Percentiles rank a stretch among this genome's conserved stretches.
Evolutionary conservation across 2,888 invertebrate species (phyloP).

Genomic region (Drosophila meridiana): DNA sequence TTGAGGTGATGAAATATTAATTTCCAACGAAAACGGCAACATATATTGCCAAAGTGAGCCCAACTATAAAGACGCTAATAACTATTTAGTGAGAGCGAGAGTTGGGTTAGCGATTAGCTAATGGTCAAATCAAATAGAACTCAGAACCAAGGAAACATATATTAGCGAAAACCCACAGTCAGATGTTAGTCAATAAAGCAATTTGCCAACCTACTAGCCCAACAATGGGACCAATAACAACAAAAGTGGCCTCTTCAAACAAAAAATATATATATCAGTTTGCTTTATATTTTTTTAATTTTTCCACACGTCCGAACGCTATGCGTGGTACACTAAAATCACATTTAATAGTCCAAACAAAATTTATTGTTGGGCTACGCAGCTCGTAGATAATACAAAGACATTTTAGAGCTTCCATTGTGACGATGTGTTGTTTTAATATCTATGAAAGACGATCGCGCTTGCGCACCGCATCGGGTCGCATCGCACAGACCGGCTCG

Average conservation of each 20-base stretch:
- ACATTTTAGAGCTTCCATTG: constrained; percentile 50
- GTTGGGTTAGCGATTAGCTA: constrained; percentile 38
- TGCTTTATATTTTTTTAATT: constrained; percentile 49
- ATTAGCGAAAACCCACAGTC: constrained; percentile 47
- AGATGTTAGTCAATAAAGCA: constrained; percentile 52
- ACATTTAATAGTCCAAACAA: constrained; percentile 79
- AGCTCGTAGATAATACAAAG: constrained; percentile 30
- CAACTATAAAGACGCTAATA: constrained; percentile 49
- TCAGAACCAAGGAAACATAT: constrained; percentile 53
- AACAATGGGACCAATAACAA: constrained; percentile 56
- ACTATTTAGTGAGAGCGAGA: constrained; percentile 37
- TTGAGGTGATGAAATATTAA: constrained; percentile 8
- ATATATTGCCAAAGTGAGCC: constrained; percentile 29
- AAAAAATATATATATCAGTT: constrained; percentile 18
- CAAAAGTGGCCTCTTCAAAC: constrained; percentile 33
- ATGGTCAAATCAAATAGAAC: constrained; percentile 65
- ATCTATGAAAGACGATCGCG: constrained; percentile 62
- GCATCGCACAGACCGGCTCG: constrained; percentile 16
- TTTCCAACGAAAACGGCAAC: background rate
- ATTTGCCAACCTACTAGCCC: constrained; percentile 23
- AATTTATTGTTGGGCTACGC: constrained; percentile 46
- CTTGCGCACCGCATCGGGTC: constrained; percentile 12
- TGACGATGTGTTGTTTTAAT: constrained; percentile 66
- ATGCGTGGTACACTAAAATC: constrained; percentile 74
- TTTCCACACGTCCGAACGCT: constrained; percentile 36